Evolutionary conservation across 1,140 invertebrate species (phyloP).

Genomic region (Thrips palmi): DNA sequence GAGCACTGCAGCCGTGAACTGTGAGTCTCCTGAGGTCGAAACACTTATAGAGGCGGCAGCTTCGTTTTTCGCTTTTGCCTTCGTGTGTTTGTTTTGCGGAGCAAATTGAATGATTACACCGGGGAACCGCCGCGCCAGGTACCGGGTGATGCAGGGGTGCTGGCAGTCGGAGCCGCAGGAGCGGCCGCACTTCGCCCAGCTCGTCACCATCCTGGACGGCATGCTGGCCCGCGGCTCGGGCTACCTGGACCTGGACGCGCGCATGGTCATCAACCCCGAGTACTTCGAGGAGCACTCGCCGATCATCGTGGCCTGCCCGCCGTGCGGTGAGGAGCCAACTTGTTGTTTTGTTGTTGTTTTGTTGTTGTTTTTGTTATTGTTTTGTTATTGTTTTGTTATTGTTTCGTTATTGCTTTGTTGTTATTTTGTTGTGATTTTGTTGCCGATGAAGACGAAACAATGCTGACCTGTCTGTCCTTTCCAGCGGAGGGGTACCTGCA

Average conservation of each 20-base stretch:
- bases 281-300: too few species aligned
- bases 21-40: too few species aligned
- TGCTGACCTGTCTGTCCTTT: too few species aligned
- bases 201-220: constrained; percentile 39
- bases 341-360: too few species aligned
- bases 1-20: constrained; percentile 61
- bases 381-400: too few species aligned
- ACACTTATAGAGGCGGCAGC: neutral
- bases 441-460: too few species aligned
- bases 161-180: constrained; percentile 56
- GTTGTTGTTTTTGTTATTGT: too few species aligned
- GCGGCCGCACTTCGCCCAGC: constrained; percentile 54
- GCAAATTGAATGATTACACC: neutral
- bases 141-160: constrained; percentile 59
- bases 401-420: too few species aligned
- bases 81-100: neutral
- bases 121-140: constrained; percentile 25
- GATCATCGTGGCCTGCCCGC: too few species aligned
- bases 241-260: constrained; percentile 43
- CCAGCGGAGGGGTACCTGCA: too few species aligned
- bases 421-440: too few species aligned
- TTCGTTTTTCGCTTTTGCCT: neutral
- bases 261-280: constrained; percentile 36
- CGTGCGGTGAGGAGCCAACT: too few species aligned
- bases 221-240: constrained; percentile 52